Evolutionary conservation across 2,113 vertebrate genomes (phyloP), one percentile per base, ranked within the genome.

Genomic region (Micronycteris hirsuta): DNA sequence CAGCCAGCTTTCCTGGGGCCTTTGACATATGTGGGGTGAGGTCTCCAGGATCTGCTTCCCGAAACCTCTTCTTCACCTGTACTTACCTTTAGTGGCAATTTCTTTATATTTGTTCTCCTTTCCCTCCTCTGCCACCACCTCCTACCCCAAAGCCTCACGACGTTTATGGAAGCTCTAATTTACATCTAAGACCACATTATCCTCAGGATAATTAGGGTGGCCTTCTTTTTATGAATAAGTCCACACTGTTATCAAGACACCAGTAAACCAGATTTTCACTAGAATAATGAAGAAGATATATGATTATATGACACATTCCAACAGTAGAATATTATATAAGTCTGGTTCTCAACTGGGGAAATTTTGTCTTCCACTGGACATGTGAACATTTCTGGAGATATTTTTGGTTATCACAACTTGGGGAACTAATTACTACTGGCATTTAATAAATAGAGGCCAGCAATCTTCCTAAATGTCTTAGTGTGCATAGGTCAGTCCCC

Each of bases 401-500:
- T 26, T 26, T 58, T 58, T 58, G 56, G 22, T 58, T 58, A 11
- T 58, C 56, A 58, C 24, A 26, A 58, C 22, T 26, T 58, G 56
- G 56, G 56, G 56, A 58, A 26, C 56, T 58, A 58, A 58, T 58
- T 26, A 26, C 24, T 58, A 26, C 24, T 58, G 24, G 26, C 24
- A 26, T 58, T 58, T 58, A 58, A 26, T 26, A 58, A 26, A 26
- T 58, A 11, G 56, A 58, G 24, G 56, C 22, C 56, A 26, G 56
- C 4, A n/a, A 49, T 31, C 3, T 13, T 49, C 24, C 28, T 65
- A 71, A 77, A 19, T 2, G 24, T 67, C 15, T 24, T 47, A 47
- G 28, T 12, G 4, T 56, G 52, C 1, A 63, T 1, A 65, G 33
- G 19, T 38, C 8, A 19, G 22, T 67, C 11, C 3, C 3, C 1